Evolutionary conservation across 2,888 invertebrate genomes (phyloP), one percentile per base, ranked within the genome.

Genomic region (Eupeodes luniger): DNA sequence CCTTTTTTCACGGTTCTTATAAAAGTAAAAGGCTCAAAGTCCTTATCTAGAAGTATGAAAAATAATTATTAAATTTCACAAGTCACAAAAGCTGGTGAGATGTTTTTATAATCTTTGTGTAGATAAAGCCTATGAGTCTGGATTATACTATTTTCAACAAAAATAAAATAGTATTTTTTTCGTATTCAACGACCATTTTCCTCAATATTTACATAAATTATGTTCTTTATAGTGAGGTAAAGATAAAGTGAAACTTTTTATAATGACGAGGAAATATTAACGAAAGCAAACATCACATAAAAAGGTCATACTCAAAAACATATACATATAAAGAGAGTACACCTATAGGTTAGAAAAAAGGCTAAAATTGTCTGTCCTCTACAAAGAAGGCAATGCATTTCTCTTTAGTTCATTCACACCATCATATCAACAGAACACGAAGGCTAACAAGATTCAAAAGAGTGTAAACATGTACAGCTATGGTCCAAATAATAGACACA

Each of bases 321-420:
- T 40, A 5, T 5, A 9, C 5, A 1, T 5, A 9, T 40, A 1
- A 3, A 40, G 9, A 51, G 19, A 19, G 49, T 64, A 55, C 55
- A 36, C 10, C 16, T 7, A 7, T 51, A 34, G 59, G n/a, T 61
- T n/a, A 40, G 70, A 59, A 72, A 59, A 72, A 47, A 78, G 44
- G 5, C 51, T 66, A 53, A 14, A 78, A 59, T 74, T 74, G 59
- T 49, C 57, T 66, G 44, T 27, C 5, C 27, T 66, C 9, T 51
- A 49, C 6, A 67, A 70, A 81, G 74, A 77, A 78, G 53, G 81
- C 36, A 72, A 72, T 67, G 66, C 72, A 61, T 72, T 40, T 40
- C 59, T 67, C 49, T 27, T 27, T 69, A 34, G 67, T 64, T 51
- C 51, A 67, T 67, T 67, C 77, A 11, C 74, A 40, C 40, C 40